phyloP scores from a whole-genome alignment of 2,797 vertebrate genomes.

The Petrocephalus schoutedeni region DNA sequence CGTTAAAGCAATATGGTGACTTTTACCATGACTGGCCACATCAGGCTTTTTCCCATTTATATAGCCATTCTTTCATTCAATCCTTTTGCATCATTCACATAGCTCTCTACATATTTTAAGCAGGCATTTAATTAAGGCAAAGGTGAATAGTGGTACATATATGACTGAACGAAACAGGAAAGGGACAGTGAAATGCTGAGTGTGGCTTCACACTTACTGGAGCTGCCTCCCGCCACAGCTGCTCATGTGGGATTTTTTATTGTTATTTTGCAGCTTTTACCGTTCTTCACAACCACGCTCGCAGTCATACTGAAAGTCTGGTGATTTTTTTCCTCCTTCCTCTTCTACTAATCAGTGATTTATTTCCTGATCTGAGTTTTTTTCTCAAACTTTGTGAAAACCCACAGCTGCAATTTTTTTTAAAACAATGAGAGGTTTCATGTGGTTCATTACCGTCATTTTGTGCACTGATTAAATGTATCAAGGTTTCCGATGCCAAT shows the following conservation, averaged over 20 bases:
- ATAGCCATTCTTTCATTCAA: too few species aligned
- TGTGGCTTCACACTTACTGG: neutral
- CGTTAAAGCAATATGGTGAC: too few species aligned
- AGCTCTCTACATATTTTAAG: neutral
- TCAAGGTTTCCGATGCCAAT: neutral
- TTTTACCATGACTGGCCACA: too few species aligned
- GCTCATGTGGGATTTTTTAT: neutral
- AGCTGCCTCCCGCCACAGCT: neutral
- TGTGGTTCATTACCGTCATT: neutral
- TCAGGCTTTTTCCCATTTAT: too few species aligned
- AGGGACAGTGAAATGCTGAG: neutral
- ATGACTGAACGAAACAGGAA: neutral
- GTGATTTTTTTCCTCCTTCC: neutral
- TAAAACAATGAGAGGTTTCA: neutral
- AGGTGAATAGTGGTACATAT: neutral
- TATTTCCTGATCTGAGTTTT: neutral
- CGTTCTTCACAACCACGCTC: neutral
- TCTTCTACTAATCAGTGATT: neutral
- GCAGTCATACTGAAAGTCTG: slow-evolving; percentile 5
- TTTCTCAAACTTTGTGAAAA: neutral
- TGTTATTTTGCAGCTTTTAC: neutral
- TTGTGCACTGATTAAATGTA: neutral
- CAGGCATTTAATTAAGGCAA: neutral
- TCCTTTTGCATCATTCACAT: neutral
- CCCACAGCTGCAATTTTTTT: neutral